These are phyloP conservation scores for Phrynocephalus vlangalii DNA, from an alignment of 2,797 vertebrate species.

Conservation along the genomic window DNA sequence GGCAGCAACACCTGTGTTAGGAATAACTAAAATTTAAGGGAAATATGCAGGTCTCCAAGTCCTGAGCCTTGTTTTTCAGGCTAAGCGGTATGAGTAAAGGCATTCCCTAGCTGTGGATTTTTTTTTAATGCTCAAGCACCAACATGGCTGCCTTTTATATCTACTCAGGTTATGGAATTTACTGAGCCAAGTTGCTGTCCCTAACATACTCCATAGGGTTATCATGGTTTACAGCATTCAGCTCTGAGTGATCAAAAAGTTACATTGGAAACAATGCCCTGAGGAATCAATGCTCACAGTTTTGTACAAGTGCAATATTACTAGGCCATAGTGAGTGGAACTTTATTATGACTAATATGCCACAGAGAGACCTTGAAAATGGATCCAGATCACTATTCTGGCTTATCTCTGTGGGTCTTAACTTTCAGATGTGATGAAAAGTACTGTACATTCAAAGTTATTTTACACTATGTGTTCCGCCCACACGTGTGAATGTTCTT, in stretches of 20 bases:
- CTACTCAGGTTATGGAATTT: neutral
- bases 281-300: neutral
- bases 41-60: too few species aligned
- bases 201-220: neutral
- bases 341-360: neutral
- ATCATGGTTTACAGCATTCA: neutral
- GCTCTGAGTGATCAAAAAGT: neutral
- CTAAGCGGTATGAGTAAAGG: too few species aligned
- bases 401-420: neutral
- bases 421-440: neutral
- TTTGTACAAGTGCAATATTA: too few species aligned
- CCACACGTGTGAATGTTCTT: neutral
- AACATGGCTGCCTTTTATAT: too few species aligned
- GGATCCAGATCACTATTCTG: neutral
- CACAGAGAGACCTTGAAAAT: neutral
- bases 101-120: too few species aligned
- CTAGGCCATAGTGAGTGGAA: neutral
- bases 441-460: neutral
- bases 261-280: neutral
- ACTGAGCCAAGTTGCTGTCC: neutral
- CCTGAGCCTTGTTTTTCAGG: too few species aligned
- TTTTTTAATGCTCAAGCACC: too few species aligned
- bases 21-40: too few species aligned
- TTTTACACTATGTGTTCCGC: neutral
- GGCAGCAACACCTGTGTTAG: too few species aligned